Percentiles rank a stretch among this genome's conserved stretches.
phyloP scores from a whole-genome alignment of 2,888 invertebrate genomes.

The Dascillus cervinus region DNA sequence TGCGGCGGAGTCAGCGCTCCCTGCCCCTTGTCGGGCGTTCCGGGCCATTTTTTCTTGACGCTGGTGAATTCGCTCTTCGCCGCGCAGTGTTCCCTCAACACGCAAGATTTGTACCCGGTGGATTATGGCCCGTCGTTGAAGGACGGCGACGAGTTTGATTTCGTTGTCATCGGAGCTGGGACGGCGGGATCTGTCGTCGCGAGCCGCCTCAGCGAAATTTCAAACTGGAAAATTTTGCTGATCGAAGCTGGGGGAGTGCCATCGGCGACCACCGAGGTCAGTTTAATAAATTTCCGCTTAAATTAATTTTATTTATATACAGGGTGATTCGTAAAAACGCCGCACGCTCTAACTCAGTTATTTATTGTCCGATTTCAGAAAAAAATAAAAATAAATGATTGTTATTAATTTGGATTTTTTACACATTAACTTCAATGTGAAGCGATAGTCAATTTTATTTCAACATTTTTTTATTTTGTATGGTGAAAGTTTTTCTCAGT shows the following conservation, averaged over 20 bases:
- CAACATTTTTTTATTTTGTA: too few relatives aligned
- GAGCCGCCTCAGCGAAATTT: slow-evolving; percentile 40
- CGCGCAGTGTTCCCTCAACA: slow-evolving; percentile 50
- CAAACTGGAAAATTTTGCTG: slow-evolving; percentile 35
- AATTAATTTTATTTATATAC: too few relatives aligned
- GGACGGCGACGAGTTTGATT: slow-evolving; percentile 51
- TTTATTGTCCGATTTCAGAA: too few relatives aligned
- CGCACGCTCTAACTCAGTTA: too few relatives aligned
- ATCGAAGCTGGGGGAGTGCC: slow-evolving; percentile 35
- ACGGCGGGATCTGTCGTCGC: slow-evolving; percentile 46
- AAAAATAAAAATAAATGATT: too few relatives aligned
- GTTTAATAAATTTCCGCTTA: slow-evolving; percentile 19
- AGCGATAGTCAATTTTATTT: too few relatives aligned
- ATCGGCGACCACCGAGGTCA: slow-evolving; percentile 52
- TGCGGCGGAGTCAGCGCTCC: slow-evolving; percentile 3
- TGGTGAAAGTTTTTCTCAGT: too few relatives aligned
- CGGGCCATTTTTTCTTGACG: slow-evolving; percentile 48
- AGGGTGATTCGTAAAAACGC: background rate
- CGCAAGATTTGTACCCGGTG: slow-evolving; percentile 21
- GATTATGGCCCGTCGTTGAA: slow-evolving; percentile 20
- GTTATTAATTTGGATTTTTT: too few relatives aligned
- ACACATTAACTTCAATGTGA: too few relatives aligned
- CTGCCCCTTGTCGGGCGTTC: slow-evolving; percentile 34
- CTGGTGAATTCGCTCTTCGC: slow-evolving; percentile 52
- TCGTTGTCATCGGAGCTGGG: slow-evolving; percentile 44